Percentiles rank a stretch among this genome's conserved stretches.
phyloP scores from a whole-genome alignment of 2,113 vertebrate species.

The Nibea coibor region DNA sequence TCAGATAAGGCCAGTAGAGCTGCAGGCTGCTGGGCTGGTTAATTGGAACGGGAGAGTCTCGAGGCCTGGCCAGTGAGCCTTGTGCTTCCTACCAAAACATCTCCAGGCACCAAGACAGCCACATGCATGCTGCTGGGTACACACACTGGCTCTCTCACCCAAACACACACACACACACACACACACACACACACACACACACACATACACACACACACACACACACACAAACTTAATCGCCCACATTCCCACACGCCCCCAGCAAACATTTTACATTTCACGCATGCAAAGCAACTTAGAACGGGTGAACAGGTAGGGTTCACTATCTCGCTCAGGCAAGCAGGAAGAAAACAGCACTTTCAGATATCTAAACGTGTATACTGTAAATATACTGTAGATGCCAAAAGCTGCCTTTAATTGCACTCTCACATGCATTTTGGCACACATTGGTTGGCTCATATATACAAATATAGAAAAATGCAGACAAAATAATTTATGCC shows the following conservation, averaged over 20 bases:
- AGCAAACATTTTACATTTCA: slow-evolving; percentile 68
- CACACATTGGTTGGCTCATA: not conserved
- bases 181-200: not conserved
- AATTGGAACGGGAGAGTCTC: slow-evolving; percentile 77
- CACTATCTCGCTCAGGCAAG: slow-evolving; percentile 33
- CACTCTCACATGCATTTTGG: not conserved
- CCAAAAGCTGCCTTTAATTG: slow-evolving; percentile 5
- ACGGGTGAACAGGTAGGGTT: slow-evolving; percentile 46
- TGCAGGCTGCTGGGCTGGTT: slow-evolving; percentile 79
- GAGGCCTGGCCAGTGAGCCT: slow-evolving; percentile 75
- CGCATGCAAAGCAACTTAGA: slow-evolving; percentile 47
- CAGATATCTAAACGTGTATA: slow-evolving; percentile 1
- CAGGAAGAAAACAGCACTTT: slow-evolving; percentile 1
- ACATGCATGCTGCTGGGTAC: slow-evolving; percentile 51
- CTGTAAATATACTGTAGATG: slow-evolving; percentile 27
- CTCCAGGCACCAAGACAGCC: slow-evolving; percentile 69
- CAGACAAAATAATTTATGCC: not conserved
- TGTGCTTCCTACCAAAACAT: slow-evolving; percentile 75
- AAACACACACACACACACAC: no score
- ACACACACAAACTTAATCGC: slow-evolving; percentile 31
- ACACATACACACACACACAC: no score
- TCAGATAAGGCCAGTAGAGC: slow-evolving; percentile 75
- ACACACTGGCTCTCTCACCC: not conserved
- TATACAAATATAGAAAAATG: not conserved
- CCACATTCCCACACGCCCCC: slow-evolving; percentile 28